Base-by-base conservation (phyloP, 2,888 invertebrate genomes). In the Melanostoma mellinum region DNA sequence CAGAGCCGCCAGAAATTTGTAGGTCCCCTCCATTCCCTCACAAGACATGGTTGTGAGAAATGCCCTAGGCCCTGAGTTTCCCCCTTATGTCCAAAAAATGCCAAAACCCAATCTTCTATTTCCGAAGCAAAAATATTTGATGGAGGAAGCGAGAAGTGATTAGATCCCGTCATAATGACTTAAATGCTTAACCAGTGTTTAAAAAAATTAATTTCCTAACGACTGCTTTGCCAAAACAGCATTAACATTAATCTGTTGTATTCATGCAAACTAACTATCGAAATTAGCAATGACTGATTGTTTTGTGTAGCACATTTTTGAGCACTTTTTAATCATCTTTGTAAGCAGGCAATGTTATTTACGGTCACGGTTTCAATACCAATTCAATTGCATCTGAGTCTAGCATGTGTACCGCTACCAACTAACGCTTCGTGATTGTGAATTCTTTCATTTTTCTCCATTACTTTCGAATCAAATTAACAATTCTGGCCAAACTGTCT, bases 341-440 rank as follows among this genome's bases (percentile, higher is more conserved):
- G 20, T 20, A 20, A 20, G 20, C 20, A 20, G 20, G 20, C 46
- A 46, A 32, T 48, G 65, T 73, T 50, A 38, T 38, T 50, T 73
- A 82, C 58, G 78, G 82, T 82, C 82, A 82, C 78, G 82, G 82
- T 69, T 82, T 82, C 48, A 65, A 78, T 78, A 82, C 58, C 82
- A 78, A 78, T 82, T 78, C 73, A 74, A 78, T 78, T 82, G 82
- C 63, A 78, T 82, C 73, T 58, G 56, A 33, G 50, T 50, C 40
- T 40, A 40, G 67, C 73, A 82, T 67, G 56, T 71, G 60, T 77
- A 73, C 78, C 73, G 82, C 77, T 74, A 68, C 52, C n/a, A 60
- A 4, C 53, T 36, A 63, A 52, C 46, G 33, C 38, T 69, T 73
- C 56, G 58, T 69, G 73, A 61, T 73, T 56, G 55, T 52, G 3